phyloP scores from a whole-genome alignment of 2,797 vertebrate genomes.

The Falco novaeseelandiae region DNA sequence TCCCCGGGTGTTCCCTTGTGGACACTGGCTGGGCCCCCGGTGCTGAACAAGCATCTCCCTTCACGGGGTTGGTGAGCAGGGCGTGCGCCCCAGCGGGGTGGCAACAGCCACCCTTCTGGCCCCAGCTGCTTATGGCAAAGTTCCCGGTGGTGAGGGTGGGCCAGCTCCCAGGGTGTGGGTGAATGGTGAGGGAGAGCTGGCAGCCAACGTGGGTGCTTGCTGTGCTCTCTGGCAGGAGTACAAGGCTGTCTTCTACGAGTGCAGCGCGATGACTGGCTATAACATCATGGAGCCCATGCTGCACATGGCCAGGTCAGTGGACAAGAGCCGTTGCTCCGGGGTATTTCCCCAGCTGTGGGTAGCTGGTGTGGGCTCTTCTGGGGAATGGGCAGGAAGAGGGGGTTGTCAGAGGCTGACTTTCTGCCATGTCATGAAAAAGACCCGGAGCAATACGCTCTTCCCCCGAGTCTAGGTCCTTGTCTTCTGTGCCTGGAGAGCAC shows the following conservation, averaged over 20 bases:
- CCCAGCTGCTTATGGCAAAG: neutral
- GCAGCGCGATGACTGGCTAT: conserved; percentile 80
- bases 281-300: conserved; percentile 82
- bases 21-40: neutral
- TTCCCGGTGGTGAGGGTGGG: neutral
- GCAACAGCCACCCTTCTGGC: neutral
- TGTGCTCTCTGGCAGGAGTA: conserved; percentile 77
- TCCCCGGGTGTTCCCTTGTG: neutral
- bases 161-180: neutral
- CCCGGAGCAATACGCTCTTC: neutral
- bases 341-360: neutral
- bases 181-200: neutral
- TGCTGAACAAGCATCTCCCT: neutral
- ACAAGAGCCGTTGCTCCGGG: neutral
- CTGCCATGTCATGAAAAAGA: neutral
- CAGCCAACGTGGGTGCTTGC: neutral
- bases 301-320: conserved; percentile 80
- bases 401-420: neutral
- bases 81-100: neutral
- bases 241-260: conserved; percentile 84
- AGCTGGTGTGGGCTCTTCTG: neutral
- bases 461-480: neutral
- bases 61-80: neutral
- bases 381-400: neutral
- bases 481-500: neutral